Percentiles rank a stretch among this genome's conserved stretches.
phyloP scores from a whole-genome alignment of 2,113 vertebrate species.

The Scomber scombrus region DNA sequence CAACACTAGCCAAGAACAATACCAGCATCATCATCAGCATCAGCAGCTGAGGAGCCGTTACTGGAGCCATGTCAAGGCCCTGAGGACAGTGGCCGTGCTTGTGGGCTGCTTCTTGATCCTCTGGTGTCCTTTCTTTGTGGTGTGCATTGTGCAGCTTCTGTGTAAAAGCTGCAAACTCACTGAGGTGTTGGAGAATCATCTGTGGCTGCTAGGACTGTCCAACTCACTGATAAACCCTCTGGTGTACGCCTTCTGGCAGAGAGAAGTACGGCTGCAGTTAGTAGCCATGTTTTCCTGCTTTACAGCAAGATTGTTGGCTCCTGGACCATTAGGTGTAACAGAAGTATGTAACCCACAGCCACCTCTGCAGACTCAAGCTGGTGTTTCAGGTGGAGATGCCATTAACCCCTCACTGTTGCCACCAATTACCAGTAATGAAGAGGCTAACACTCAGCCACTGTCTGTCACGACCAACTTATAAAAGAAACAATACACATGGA shows the following conservation, averaged over 20 bases:
- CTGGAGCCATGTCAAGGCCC: conserved; percentile 88
- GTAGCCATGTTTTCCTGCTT: conserved; percentile 78
- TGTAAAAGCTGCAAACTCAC: conserved; percentile 85
- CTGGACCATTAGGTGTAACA: background rate
- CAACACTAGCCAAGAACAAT: background rate
- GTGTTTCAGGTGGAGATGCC: background rate
- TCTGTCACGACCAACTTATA: conserved; percentile 24
- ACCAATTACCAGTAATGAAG: background rate
- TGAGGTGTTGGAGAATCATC: conserved; percentile 85
- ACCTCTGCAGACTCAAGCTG: conserved; percentile 1
- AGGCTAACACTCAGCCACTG: background rate
- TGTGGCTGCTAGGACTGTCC: conserved; percentile 90
- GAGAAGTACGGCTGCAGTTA: conserved; percentile 88
- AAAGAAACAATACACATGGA: background rate
- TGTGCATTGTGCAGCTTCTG: conserved; percentile 84
- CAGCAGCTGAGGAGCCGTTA: conserved; percentile 49
- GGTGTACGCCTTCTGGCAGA: conserved; percentile 92
- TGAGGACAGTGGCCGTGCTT: conserved; percentile 88
- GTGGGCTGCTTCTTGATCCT: conserved; percentile 90
- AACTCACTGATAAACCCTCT: conserved; percentile 93
- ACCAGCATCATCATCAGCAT: background rate
- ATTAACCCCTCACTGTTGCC: conserved; percentile 25
- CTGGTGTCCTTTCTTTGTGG: conserved; percentile 92
- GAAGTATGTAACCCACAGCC: background rate
- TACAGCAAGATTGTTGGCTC: conserved; percentile 46